These are phyloP conservation scores for Trachymyrmex cornetzi DNA, from an alignment of 1,140 invertebrate species.

Conservation along the genomic window DNA sequence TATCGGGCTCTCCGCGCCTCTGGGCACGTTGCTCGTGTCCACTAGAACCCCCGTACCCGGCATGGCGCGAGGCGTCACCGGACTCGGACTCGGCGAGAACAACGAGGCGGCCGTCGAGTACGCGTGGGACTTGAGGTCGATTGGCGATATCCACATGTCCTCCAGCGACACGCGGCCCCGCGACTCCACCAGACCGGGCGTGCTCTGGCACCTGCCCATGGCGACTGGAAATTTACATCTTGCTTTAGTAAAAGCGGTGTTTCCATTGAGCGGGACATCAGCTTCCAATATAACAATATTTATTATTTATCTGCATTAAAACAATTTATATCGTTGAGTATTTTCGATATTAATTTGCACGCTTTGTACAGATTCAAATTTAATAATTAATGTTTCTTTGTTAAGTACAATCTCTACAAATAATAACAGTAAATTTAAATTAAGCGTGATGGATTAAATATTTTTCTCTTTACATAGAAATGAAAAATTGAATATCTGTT, in stretches of 20 bases:
- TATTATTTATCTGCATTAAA: constrained; percentile 5
- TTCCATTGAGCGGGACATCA: not conserved
- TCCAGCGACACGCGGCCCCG: constrained; percentile 95
- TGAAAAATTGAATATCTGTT: not conserved
- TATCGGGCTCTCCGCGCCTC: constrained; percentile 84
- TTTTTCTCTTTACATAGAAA: not conserved
- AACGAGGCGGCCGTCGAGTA: constrained; percentile 84
- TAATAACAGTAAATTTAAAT: not conserved
- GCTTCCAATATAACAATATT: constrained; percentile 1
- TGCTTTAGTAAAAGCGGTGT: not conserved
- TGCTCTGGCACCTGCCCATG: constrained; percentile 97
- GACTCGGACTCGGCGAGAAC: constrained; percentile 86
- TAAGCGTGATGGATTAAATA: not conserved
- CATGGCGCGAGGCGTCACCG: constrained; percentile 80
- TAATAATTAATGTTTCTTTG: not conserved
- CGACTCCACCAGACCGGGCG: constrained; percentile 97
- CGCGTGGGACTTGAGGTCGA: constrained; percentile 80
- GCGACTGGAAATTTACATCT: constrained; percentile 89
- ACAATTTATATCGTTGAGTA: not conserved
- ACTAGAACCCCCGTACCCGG: not conserved
- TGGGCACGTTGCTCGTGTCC: constrained; percentile 68
- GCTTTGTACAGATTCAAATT: not conserved
- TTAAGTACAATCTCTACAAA: not conserved
- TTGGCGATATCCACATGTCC: constrained; percentile 93
- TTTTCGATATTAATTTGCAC: not conserved